Base-by-base conservation (phyloP, 2,797 vertebrate genomes). In the Hippoglossus hippoglossus region DNA sequence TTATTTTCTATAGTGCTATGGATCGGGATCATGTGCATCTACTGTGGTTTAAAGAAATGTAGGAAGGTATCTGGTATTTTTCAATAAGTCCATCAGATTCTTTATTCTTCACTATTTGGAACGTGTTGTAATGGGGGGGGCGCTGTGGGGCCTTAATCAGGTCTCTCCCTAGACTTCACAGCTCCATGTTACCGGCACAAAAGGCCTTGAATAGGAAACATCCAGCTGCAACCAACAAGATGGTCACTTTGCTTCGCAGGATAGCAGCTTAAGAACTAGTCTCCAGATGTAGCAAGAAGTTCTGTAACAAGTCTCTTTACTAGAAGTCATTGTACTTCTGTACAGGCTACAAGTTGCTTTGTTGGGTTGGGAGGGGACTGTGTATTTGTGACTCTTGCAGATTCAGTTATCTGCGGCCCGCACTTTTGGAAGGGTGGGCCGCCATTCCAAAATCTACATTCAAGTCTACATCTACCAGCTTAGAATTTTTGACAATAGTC, bases 111-210 rank as follows among this genome's bases (percentile, higher is more conserved):
- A 28, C 9, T 5, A 50, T 67, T 77, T 82, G 51, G 26, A 9
- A 55, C 19, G 2, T 82, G 31, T 75, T 84, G 50, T 77, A 73
- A 80, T 72, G 81, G 72, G 81, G 22, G 81, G 34, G 89, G n/a
- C 91, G 85, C 7, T 91, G 79, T 82, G 86, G 84, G 87, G 46
- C 66, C 82, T 94, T 95, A 95, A 95, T 89, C 81, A 80, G n/a
- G 92, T 95, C 79, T 95, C 80, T 94, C 92, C 91, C 93, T 92
- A 95, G 94, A 93, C 83, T 94, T 93, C 82, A 90, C 95, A 95
- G 95, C 93, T 93, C 91, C 62, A 59, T 67, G 83, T 87, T 92
- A 59, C 78, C 83, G 60, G 59, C 73, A 66, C 77, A 59, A 87
- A 91, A 80, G 62, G 88, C 83, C 89, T 84, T 89, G 77, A 91